Conservation (phyloP, 2,888 invertebrate genomes). For the Watsonalla binaria region DNA sequence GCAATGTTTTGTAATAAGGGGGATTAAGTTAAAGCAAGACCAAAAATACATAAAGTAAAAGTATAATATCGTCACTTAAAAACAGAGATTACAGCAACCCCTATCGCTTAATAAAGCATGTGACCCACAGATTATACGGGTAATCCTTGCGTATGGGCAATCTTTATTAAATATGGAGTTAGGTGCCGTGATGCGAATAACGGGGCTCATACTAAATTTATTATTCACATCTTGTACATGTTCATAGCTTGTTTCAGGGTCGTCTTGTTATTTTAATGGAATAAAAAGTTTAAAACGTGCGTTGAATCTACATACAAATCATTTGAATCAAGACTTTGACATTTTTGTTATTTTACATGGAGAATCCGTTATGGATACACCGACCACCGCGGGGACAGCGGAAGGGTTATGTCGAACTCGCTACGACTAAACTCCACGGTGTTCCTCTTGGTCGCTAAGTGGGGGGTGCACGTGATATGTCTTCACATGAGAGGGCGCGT, state of each 20-base stretch:
- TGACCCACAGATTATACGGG: slow-evolving; percentile 29
- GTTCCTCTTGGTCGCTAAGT: no score
- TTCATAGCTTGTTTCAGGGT: slow-evolving; percentile 26
- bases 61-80: slow-evolving; percentile 10
- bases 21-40: no score
- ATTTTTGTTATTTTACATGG: no score
- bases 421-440: no score
- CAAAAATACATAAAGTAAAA: slow-evolving; percentile 2
- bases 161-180: slow-evolving; percentile 37
- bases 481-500: no score
- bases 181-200: slow-evolving; percentile 16
- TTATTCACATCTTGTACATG: slow-evolving; percentile 31
- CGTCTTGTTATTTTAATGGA: slow-evolving; percentile 11
- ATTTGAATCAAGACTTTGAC: no score
- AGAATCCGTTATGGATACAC: no score
- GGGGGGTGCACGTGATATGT: no score
- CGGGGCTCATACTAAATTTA: slow-evolving; percentile 18
- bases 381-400: no score
- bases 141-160: slow-evolving; percentile 29
- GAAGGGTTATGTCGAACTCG: no score
- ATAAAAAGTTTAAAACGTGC: slow-evolving; percentile 9
- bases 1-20: no score
- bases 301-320: not conserved
- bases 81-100: slow-evolving; percentile 6
- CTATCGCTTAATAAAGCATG: slow-evolving; percentile 26